Evolutionary conservation across 2,888 invertebrate genomes (phyloP).

Genomic region (Volucella zonaria): DNA sequence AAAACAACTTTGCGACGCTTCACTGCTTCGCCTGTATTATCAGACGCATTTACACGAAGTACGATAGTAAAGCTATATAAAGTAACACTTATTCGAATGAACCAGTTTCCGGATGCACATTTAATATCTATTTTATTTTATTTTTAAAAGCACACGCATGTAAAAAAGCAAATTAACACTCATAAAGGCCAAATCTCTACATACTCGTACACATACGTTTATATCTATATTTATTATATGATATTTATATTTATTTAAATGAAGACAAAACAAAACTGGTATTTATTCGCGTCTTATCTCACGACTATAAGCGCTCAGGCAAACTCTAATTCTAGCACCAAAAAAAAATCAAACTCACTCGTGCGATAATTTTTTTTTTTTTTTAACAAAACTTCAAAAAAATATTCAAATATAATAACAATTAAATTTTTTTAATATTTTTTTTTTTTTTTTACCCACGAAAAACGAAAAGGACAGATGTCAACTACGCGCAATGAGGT

Average conservation of each 20-base stretch:
- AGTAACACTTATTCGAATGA: conserved; percentile 50
- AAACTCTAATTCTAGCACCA: conserved; percentile 9
- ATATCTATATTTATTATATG: conserved; percentile 23
- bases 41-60: conserved; percentile 39
- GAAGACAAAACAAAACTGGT: conserved; percentile 38
- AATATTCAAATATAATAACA: conserved; percentile 24
- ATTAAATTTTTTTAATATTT: conserved; percentile 14
- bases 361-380: conserved; percentile 12
- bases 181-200: conserved; percentile 39
- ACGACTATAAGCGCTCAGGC: conserved; percentile 6
- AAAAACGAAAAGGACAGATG: conserved; percentile 9
- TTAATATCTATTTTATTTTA: conserved; percentile 21
- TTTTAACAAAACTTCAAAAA: conserved; percentile 15
- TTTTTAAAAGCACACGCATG: conserved; percentile 48
- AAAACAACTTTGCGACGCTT: conserved; percentile 50
- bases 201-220: conserved; percentile 25
- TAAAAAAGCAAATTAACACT: conserved; percentile 30
- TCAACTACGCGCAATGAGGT: conserved; percentile 67
- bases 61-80: conserved; percentile 36
- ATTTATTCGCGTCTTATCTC: conserved; percentile 57
- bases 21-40: conserved; percentile 64
- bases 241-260: conserved; percentile 33
- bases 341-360: conserved; percentile 10
- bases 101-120: conserved; percentile 56
- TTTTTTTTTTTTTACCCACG: conserved; percentile 38